Percentiles rank a stretch among this genome's conserved stretches.
phyloP scores from a whole-genome alignment of 2,888 invertebrate genomes.

The Andrena trimmerana region DNA sequence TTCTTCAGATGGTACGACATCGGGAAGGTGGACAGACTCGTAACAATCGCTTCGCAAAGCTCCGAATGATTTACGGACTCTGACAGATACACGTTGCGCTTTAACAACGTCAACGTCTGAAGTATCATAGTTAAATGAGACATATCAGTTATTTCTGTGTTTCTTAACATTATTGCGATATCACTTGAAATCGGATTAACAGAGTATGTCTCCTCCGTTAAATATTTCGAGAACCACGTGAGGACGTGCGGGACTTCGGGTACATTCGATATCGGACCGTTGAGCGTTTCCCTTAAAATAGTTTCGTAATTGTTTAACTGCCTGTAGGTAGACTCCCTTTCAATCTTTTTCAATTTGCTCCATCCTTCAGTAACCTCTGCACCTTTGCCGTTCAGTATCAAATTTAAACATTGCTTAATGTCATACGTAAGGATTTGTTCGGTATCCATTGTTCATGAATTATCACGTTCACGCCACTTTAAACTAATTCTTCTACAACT shows the following conservation, averaged over 20 bases:
- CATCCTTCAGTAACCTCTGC: slow-evolving; percentile 64
- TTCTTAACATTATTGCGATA: slow-evolving; percentile 73
- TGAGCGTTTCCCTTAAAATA: slow-evolving; percentile 50
- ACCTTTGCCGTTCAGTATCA: slow-evolving; percentile 61
- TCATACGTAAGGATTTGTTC: slow-evolving; percentile 55
- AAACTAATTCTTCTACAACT: slow-evolving; percentile 40
- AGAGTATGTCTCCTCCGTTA: slow-evolving; percentile 66
- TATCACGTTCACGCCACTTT: slow-evolving; percentile 42
- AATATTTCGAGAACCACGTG: slow-evolving; percentile 77
- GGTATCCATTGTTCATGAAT: slow-evolving; percentile 55
- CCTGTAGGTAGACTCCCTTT: slow-evolving; percentile 34
- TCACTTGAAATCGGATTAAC: slow-evolving; percentile 69
- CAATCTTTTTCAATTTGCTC: slow-evolving; percentile 59
- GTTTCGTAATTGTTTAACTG: slow-evolving; percentile 54
- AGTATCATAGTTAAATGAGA: slow-evolving; percentile 71
- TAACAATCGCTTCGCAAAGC: slow-evolving; percentile 76
- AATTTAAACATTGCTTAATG: slow-evolving; percentile 58
- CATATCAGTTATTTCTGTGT: slow-evolving; percentile 67
- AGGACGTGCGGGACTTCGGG: slow-evolving; percentile 75
- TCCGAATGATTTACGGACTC: slow-evolving; percentile 63
- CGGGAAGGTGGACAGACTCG: slow-evolving; percentile 71
- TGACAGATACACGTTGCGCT: slow-evolving; percentile 71
- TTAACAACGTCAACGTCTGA: slow-evolving; percentile 62
- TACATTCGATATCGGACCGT: slow-evolving; percentile 65
- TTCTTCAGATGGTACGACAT: slow-evolving; percentile 64